Evolutionary conservation across 2,113 vertebrate species (phyloP).

Genomic region (Salvelinus alpinus): DNA sequence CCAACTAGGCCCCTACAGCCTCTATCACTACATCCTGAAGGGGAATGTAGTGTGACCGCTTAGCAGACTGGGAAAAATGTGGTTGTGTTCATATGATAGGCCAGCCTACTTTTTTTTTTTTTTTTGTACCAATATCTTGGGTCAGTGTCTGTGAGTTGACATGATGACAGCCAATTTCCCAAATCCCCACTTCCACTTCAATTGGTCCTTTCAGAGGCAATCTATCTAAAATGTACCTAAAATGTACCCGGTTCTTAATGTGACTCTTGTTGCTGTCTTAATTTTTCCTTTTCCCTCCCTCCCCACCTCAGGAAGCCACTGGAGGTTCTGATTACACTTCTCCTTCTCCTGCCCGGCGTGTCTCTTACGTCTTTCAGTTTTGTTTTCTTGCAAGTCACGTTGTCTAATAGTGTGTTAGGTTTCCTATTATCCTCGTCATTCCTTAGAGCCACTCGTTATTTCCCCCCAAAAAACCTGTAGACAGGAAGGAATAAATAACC

Average conservation of each 20-base stretch:
- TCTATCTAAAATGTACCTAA: not conserved
- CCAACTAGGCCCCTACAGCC: not conserved
- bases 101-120: not conserved
- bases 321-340: not conserved
- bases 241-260: not conserved
- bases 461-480: not conserved
- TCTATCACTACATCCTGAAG: no score
- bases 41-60: not conserved
- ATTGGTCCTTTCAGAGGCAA: not conserved
- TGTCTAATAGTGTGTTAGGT: not conserved
- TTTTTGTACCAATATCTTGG: not conserved
- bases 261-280: not conserved
- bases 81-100: not conserved
- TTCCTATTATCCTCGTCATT: not conserved
- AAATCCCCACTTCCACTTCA: not conserved
- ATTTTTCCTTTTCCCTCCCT: not conserved
- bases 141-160: not conserved
- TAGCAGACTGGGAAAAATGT: not conserved
- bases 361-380: no score
- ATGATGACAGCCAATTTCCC: not conserved
- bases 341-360: not conserved
- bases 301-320: slow-evolving; percentile 5
- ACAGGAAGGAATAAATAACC: not conserved
- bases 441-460: not conserved
- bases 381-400: not conserved